A percentile compares a stretch with the other conserved stretches of the same genome.
phyloP scores from a whole-genome alignment of 2,797 vertebrate genomes.

The Alcedo atthis region DNA sequence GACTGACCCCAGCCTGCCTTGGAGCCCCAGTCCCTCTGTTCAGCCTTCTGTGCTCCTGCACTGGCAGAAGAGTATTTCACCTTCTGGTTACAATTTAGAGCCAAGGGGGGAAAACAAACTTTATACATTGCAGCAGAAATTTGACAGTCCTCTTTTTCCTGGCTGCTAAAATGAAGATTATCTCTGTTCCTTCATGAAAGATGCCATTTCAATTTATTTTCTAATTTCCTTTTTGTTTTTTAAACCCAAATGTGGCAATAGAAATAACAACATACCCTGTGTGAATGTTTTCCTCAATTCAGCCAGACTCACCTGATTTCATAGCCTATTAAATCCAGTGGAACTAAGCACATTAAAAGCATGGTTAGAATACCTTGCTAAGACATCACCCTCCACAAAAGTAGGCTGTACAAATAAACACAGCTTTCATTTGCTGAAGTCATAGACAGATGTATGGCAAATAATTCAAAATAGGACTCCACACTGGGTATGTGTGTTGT shows the following conservation, averaged over 20 bases:
- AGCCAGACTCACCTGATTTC: not conserved
- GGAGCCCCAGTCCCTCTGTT: not conserved
- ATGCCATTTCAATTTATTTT: not conserved
- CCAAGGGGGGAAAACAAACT: not conserved
- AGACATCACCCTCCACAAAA: not conserved
- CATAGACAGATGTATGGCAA: not conserved
- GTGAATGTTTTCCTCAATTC: not conserved
- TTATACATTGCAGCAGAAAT: not conserved
- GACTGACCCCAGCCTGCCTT: not conserved
- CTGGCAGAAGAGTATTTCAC: not conserved
- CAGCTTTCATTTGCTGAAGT: not conserved
- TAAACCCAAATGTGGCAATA: not conserved
- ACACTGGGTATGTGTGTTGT: no score
- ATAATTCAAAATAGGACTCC: not conserved
- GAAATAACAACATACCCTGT: not conserved
- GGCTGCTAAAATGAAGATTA: not conserved
- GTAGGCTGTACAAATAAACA: not conserved
- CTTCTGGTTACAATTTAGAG: not conserved
- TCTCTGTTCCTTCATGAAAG: not conserved
- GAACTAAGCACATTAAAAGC: not conserved
- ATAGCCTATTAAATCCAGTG: not conserved
- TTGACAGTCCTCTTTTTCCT: not conserved
- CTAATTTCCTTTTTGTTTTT: not conserved
- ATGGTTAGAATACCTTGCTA: not conserved
- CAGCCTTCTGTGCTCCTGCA: not conserved